A percentile compares a stretch with the other conserved stretches of the same genome.
phyloP scores from a whole-genome alignment of 1,140 invertebrate genomes.

The Drosophila repletoides region DNA sequence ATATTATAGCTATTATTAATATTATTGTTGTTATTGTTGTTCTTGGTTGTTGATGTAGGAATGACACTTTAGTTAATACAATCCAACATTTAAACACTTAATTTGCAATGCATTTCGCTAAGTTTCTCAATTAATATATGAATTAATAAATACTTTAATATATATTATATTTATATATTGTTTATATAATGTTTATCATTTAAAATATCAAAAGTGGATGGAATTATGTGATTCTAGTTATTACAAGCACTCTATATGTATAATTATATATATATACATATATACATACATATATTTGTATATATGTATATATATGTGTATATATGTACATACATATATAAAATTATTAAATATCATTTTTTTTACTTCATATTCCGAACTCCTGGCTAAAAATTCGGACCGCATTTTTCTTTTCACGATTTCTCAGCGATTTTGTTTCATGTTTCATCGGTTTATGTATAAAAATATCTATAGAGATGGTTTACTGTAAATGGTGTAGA shows the following conservation, averaged over 20 bases:
- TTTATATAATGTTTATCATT: constrained; percentile 50
- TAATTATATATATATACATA: constrained; percentile 39
- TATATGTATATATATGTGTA: constrained; percentile 28
- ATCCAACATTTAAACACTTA: constrained; percentile 65
- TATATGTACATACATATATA: constrained; percentile 7
- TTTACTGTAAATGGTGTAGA: constrained; percentile 16
- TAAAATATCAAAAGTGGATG: constrained; percentile 80
- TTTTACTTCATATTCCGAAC: constrained; percentile 18
- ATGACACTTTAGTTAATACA: constrained; percentile 38
- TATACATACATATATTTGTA: constrained; percentile 48
- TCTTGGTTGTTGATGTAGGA: constrained; percentile 27
- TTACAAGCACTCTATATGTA: constrained; percentile 58
- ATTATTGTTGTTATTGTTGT: constrained; percentile 12
- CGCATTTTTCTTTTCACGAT: constrained; percentile 7
- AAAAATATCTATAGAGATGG: constrained; percentile 33
- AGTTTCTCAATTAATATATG: constrained; percentile 26
- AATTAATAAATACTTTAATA: constrained; percentile 58
- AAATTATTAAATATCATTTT: constrained; percentile 23
- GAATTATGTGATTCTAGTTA: constrained; percentile 80
- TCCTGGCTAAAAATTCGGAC: constrained; percentile 40
- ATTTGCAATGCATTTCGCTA: constrained; percentile 44
- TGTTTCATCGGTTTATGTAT: not conserved
- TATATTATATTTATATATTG: constrained; percentile 31
- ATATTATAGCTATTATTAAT: constrained; percentile 6
- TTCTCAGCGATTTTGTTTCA: constrained; percentile 13